Conservation (phyloP, 2,113 vertebrate genomes). For the Gopherus flavomarginatus region DNA sequence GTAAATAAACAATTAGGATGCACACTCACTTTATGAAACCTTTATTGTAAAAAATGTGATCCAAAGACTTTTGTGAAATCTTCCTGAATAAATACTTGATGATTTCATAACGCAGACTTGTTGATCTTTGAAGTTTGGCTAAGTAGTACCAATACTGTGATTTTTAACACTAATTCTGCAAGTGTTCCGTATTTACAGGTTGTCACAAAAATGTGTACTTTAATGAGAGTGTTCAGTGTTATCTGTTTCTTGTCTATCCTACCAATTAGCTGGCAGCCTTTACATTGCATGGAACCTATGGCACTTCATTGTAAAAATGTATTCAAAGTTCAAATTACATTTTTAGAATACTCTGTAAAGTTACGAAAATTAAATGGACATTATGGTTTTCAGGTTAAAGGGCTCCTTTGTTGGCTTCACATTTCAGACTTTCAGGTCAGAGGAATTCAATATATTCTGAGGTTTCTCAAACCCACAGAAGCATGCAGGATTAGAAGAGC, state of each 20-base stretch:
- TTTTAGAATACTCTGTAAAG: not conserved
- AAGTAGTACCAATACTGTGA: not conserved
- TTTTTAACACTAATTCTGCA: conserved; percentile 35
- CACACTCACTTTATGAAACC: conserved; percentile 70
- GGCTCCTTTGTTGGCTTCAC: not conserved
- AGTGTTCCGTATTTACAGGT: not conserved
- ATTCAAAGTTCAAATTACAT: not conserved
- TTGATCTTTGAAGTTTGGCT: conserved; percentile 12
- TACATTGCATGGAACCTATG: not conserved
- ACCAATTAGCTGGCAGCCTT: not conserved
- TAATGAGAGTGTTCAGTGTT: not conserved
- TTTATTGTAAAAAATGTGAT: conserved; percentile 71
- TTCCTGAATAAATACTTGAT: conserved; percentile 42
- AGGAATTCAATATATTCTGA: not conserved
- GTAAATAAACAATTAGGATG: conserved; percentile 86
- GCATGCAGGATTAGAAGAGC: not conserved
- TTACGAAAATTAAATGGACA: not conserved
- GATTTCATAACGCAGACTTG: not conserved
- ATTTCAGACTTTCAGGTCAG: not conserved
- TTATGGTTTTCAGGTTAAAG: not conserved
- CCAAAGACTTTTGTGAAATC: conserved; percentile 49
- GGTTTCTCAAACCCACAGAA: not conserved
- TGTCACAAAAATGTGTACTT: conserved; percentile 4
- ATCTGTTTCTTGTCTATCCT: not conserved
- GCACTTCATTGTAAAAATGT: not conserved